Percentiles rank a stretch among this genome's conserved stretches.
Conservation (phyloP, 2,113 vertebrate genomes). For the Otus sunia region DNA sequence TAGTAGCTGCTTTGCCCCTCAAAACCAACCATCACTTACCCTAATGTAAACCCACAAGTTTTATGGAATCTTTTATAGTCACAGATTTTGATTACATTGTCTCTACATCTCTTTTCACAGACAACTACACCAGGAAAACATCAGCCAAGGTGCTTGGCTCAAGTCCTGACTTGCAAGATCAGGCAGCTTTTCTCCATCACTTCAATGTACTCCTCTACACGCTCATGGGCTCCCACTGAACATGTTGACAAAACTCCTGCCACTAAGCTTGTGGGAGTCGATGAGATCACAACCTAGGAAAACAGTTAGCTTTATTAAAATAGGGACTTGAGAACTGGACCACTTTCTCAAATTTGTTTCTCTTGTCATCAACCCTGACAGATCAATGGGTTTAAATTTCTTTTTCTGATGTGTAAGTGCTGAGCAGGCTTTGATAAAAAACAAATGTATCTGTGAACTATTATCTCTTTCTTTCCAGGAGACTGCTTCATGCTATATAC, state of each 20-base stretch:
- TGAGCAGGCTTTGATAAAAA: conserved; percentile 7
- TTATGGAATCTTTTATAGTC: neutral
- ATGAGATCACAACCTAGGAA: neutral
- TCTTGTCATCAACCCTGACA: neutral
- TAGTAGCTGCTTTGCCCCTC: neutral
- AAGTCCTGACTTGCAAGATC: neutral
- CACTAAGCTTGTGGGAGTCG: neutral
- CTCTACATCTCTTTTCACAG: neutral
- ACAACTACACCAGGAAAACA: neutral
- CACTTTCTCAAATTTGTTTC: neutral
- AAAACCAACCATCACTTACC: neutral
- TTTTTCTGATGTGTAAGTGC: neutral
- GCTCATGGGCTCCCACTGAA: neutral
- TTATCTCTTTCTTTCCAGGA: neutral
- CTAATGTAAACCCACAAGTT: neutral
- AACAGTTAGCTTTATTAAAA: conserved; percentile 10
- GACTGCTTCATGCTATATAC: neutral
- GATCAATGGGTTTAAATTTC: conserved; percentile 10
- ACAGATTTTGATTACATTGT: neutral
- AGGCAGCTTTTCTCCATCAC: neutral
- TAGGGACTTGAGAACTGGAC: neutral
- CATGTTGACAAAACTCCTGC: neutral
- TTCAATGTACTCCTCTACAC: neutral
- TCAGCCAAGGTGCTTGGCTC: neutral
- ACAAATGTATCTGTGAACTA: neutral